Evolutionary conservation across 2,797 vertebrate genomes (phyloP), one percentile per base, ranked within the genome.

Genomic region (Tapirus indicus): DNA sequence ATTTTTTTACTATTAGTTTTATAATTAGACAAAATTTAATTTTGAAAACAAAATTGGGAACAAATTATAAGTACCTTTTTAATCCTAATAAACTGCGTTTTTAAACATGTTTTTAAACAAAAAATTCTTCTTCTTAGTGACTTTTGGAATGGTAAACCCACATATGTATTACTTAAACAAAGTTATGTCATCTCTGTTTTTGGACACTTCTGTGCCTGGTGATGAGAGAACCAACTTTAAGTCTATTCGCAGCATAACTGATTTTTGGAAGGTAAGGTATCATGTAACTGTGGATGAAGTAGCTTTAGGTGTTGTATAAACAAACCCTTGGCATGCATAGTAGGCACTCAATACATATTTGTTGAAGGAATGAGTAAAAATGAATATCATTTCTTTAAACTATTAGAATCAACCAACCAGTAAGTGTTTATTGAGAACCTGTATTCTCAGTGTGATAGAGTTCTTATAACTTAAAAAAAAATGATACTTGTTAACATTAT

Each of bases 211-310:
- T 64, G 44, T 88, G 18, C 44, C 94, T 1, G 49, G 78, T 32
- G 91, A 82, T 0, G 18, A 56, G 60, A 52, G 52, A 29, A 97
- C 79, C 14, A 94, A 92, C 32, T 99, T 98, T 74, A 84, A 74
- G 17, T 97, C 94, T 27, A 98, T 99, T 77, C 29, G 13, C 66
- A 98, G 84, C 97, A 94, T 96, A 90, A 77, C 25, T 58, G 98
- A 98, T 68, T 98, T 98, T 97, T 99, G 98, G 98, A 97, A 97
- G 98, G 98, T 98, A 98, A 98, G 84, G 16, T 62, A 88, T 49
- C 32, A 29, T 58, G 21, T 38, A 79, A 79, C 14, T 58, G 7
- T 29, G 35, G 3, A 62, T 88, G 60, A 94, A 96, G 23, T 94
- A 94, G 86, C 23, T 74, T 91, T 87, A 88, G 49, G 47, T 79